A percentile compares a stretch with the other conserved stretches of the same genome.
These are phyloP conservation scores for Siniperca scherzeri DNA, from an alignment of 2,797 vertebrate genomes.

Conservation along the genomic window DNA sequence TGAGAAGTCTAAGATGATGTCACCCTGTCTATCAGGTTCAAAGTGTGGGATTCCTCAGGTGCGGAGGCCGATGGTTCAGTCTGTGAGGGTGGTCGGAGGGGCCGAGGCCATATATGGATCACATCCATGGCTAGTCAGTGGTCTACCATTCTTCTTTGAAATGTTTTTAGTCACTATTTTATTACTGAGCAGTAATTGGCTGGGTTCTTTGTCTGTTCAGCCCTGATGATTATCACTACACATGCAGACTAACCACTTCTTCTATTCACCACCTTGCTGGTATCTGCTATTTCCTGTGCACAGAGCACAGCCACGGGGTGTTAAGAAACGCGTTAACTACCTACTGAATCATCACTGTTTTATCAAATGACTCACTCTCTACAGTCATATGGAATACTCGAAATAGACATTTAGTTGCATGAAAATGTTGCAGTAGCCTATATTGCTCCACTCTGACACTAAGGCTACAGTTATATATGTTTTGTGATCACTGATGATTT, in stretches of 20 bases:
- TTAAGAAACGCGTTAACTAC: not conserved
- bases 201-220: not conserved
- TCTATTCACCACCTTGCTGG: not conserved
- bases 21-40: slow-evolving; percentile 52
- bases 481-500: not conserved
- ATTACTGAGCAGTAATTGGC: not conserved
- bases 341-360: not conserved
- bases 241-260: not conserved
- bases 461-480: not conserved
- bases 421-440: not conserved
- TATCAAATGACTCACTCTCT: not conserved
- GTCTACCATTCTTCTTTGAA: not conserved
- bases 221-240: not conserved
- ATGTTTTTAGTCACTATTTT: not conserved
- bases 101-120: slow-evolving; percentile 73
- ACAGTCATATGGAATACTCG: not conserved
- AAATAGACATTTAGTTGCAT: not conserved
- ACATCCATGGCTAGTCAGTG: slow-evolving; percentile 84
- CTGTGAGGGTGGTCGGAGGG: slow-evolving; percentile 82
- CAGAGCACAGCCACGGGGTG: not conserved
- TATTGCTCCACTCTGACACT: not conserved
- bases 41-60: slow-evolving; percentile 75
- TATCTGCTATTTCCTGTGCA: not conserved
- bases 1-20: not conserved
- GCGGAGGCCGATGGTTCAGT: slow-evolving; percentile 36